Conservation (phyloP, 2,888 invertebrate genomes). For the Slavum lentiscoides region DNA sequence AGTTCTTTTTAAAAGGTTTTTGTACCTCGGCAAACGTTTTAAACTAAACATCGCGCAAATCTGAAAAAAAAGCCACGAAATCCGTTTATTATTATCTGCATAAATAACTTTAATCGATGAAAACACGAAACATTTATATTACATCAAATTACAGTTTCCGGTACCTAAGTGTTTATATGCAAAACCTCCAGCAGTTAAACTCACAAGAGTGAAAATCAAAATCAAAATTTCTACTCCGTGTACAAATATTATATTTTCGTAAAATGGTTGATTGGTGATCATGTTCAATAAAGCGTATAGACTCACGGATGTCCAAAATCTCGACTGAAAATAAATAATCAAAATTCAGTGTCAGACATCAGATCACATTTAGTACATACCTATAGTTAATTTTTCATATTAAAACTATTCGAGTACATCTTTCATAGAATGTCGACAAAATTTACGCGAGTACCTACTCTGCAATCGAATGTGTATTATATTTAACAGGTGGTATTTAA, state of each 20-base stretch:
- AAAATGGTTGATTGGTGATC: conserved; percentile 13
- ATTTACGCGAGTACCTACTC: too few relatives aligned
- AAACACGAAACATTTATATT: neutral
- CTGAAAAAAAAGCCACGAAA: conserved; percentile 1
- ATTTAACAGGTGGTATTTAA: too few relatives aligned
- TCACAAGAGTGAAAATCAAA: neutral
- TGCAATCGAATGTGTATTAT: too few relatives aligned
- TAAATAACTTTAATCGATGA: conserved; percentile 8
- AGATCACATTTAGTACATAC: too few relatives aligned
- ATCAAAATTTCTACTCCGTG: conserved; percentile 11
- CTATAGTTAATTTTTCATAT: too few relatives aligned
- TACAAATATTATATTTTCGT: neutral
- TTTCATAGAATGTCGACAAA: too few relatives aligned
- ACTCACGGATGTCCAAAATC: conserved; percentile 35
- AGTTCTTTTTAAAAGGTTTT: too few relatives aligned
- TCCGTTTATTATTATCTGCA: neutral
- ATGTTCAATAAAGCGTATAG: conserved; percentile 13
- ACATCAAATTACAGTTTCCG: neutral
- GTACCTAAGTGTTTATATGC: neutral
- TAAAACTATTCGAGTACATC: too few relatives aligned
- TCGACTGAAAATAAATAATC: conserved; percentile 11
- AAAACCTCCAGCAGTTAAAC: neutral
- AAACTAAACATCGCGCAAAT: conserved; percentile 21
- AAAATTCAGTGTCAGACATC: neutral
- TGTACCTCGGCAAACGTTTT: neutral